Base-by-base conservation (phyloP, 2,797 vertebrate species). In the Masticophis lateralis region DNA sequence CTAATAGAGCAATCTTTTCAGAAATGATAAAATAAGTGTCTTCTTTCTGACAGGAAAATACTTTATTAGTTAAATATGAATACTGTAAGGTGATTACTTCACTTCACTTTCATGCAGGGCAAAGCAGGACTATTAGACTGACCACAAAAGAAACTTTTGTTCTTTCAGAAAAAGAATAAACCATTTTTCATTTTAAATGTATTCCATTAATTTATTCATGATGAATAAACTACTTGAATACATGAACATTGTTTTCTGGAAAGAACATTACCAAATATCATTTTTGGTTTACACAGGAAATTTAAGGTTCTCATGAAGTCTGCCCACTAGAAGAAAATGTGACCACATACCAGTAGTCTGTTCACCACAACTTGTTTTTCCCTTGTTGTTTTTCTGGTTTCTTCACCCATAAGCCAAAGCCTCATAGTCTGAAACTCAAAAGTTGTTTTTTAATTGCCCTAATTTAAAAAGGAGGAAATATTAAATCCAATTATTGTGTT, bases 201-300 rank as follows among this genome's bases (percentile, higher is more conserved):
- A 51, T 14, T 63, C 51, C 79, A 92, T 92, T 89, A 57, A 88
- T 66, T 57, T 10, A 60, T n/a, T 56, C n/a, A 43, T 55, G 22
- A 13, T 60, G 83, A n/a, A 88, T 8, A 69, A 90, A 57, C 22
- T 16, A 43, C 13, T 89, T 47, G 37, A 89, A 61, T 89, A 27
- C 22, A 83, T 89, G 6, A 69, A n/a, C 5, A 43, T 25, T 37
- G 13, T 59, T 27, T 83, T 83, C 43, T 83, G 74, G 37, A 83
- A 47, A 83, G 74, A 83, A 83, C 43, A 83, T 47, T 83, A 66
- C 88, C 25, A 69, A 92, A 59, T 27, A 79, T 56, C 32, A 89
- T 60, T 69, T 92, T 92, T 56, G 47, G 74, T 90, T 86, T 90
- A 25, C 47, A 92, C 22, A 90, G 32, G 59, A 90, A 63, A 22